phyloP scores from a whole-genome alignment of 2,113 vertebrate genomes.

The Phaethon lepturus region DNA sequence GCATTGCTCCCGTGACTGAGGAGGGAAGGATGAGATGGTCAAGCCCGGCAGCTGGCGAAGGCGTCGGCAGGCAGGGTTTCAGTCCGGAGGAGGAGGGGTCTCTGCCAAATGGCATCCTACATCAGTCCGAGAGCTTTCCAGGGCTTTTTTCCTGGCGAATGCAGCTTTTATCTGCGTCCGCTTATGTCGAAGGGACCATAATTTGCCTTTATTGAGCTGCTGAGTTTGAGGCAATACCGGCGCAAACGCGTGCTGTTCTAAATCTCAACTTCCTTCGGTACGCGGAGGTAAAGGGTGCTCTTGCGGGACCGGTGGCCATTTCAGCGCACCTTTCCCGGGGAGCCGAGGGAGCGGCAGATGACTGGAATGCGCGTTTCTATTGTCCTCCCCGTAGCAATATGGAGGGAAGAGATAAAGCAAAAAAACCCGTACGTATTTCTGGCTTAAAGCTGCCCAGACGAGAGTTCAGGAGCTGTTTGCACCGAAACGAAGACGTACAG shows the following conservation, averaged over 20 bases:
- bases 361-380: neutral
- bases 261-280: fast-evolving
- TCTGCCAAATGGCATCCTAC: neutral
- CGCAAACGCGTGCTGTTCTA: fast-evolving
- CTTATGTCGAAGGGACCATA: neutral
- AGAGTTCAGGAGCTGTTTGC: neutral
- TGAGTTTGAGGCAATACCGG: neutral
- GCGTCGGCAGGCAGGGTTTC: fast-evolving
- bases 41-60: neutral
- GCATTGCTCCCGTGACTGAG: fast-evolving
- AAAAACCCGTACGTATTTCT: neutral
- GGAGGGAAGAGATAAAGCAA: neutral
- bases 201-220: neutral
- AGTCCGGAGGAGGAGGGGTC: neutral
- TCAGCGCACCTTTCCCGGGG: neutral
- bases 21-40: neutral
- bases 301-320: neutral
- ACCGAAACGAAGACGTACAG: neutral
- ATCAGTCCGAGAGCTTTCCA: neutral
- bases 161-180: neutral
- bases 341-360: neutral
- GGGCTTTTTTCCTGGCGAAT: neutral
- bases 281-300: neutral
- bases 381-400: neutral
- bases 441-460: neutral